Evolutionary conservation across 2,797 vertebrate genomes (phyloP), one percentile per base, ranked within the genome.

Genomic region (Macropodus opercularis): DNA sequence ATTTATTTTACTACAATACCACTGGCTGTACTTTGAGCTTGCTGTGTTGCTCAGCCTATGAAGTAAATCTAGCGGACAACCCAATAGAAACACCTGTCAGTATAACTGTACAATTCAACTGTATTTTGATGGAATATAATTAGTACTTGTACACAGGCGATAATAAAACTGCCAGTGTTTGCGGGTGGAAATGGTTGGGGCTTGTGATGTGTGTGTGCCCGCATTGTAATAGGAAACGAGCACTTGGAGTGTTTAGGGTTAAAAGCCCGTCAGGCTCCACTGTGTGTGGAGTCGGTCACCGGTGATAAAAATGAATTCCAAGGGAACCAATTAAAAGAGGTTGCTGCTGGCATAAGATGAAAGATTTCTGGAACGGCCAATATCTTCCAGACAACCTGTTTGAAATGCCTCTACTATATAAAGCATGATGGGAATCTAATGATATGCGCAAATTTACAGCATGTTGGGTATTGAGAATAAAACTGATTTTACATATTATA

Each of bases 321-420:
- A 76, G 76, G 85, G 81, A 92, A 89, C 90, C 88, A 91, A 91
- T 91, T 89, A 91, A 72, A 85, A 75, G 62, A 74, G 72, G 80
- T 59, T 79, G 77, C 79, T 79, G 64, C 65, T 77, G 75, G 73
- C 69, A 69, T 51, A 73, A 73, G 85, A 90, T 86, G 77, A 56
- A 78, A 79, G 67, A 83, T 84, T 77, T 86, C 50, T 79, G 69
- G 61, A 65, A 62, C 74, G 59, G 50, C 52, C 65, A 78, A 46
- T 81, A 83, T 74, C 46, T 62, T 63, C 49, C 51, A 77, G 75
- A 83, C 73, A 81, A 75, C 74, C 67, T 72, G 74, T 75, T 69
- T 66, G 62, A 51, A 63, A 19, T 59, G 24, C 69, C 53, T 77
- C 36, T 72, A 60, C 46, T 53, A 56, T 44, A 62, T 46, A 75